A percentile compares a stretch with the other conserved stretches of the same genome.
phyloP scores from a whole-genome alignment of 2,888 invertebrate species.

The Oxytorus armatus region DNA sequence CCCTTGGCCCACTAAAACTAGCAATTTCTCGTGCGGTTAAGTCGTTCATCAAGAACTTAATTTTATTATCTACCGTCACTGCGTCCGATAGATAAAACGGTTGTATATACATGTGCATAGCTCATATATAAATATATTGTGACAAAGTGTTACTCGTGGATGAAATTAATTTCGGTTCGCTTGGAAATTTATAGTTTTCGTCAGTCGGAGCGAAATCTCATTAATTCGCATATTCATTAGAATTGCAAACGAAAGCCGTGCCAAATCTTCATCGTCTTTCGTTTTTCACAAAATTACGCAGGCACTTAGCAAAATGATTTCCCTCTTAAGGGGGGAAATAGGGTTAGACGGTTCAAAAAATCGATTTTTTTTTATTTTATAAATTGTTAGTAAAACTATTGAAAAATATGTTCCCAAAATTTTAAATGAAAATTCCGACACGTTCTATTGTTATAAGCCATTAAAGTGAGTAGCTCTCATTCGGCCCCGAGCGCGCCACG shows the following conservation, averaged over 20 bases:
- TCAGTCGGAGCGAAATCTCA: neutral
- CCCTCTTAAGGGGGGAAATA: too few relatives aligned
- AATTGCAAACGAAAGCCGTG: slow-evolving; percentile 23
- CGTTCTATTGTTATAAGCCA: too few relatives aligned
- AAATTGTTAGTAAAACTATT: too few relatives aligned
- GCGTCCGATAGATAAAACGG: slow-evolving; percentile 47
- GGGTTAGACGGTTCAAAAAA: too few relatives aligned
- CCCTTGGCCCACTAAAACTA: neutral
- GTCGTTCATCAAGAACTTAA: slow-evolving; percentile 53
- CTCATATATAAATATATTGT: neutral
- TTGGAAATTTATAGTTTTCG: slow-evolving; percentile 34
- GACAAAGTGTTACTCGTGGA: neutral
- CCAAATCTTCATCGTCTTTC: neutral
- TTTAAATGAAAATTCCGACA: too few relatives aligned
- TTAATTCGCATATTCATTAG: slow-evolving; percentile 34
- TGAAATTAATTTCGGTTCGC: slow-evolving; percentile 38
- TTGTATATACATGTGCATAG: neutral
- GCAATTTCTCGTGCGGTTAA: neutral
- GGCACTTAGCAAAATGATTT: too few relatives aligned
- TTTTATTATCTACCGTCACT: slow-evolving; percentile 13
- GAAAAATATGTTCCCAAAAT: too few relatives aligned
- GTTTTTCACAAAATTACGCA: neutral
- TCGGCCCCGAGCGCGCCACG: too few relatives aligned
- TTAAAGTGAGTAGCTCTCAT: too few relatives aligned
- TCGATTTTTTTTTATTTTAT: too few relatives aligned